These are phyloP conservation scores for Danio albolineatus DNA, from an alignment of 2,797 vertebrate species.

Conservation along the genomic window DNA sequence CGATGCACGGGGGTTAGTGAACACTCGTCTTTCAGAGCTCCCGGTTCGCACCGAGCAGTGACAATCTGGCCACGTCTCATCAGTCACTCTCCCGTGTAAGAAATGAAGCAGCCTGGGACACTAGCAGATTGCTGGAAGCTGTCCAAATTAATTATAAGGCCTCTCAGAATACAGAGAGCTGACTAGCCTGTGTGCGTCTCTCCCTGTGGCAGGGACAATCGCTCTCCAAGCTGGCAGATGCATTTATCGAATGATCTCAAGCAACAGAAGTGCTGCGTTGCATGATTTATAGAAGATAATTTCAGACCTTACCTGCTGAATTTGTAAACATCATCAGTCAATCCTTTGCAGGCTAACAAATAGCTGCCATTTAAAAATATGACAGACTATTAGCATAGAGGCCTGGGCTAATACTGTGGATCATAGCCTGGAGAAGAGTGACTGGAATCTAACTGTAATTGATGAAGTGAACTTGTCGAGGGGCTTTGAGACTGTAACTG, in stretches of 20 bases:
- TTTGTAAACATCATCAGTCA: slow-evolving; percentile 80
- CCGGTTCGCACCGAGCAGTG: slow-evolving; percentile 54
- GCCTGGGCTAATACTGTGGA: slow-evolving; percentile 70
- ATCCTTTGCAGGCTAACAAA: slow-evolving; percentile 69
- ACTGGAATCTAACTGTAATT: slow-evolving; percentile 18
- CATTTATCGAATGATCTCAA: slow-evolving; percentile 66
- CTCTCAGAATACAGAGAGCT: slow-evolving; percentile 65
- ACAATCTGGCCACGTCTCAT: slow-evolving; percentile 66
- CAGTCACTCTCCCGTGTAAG: slow-evolving; percentile 63
- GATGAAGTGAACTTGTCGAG: slow-evolving; percentile 54
- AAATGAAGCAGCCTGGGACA: slow-evolving; percentile 66
- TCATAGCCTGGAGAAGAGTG: slow-evolving; percentile 70
- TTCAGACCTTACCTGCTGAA: slow-evolving; percentile 74
- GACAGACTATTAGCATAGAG: slow-evolving; percentile 76
- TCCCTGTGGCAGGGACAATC: slow-evolving; percentile 63
- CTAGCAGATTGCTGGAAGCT: slow-evolving; percentile 70
- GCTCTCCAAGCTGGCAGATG: slow-evolving; percentile 51
- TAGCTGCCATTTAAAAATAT: slow-evolving; percentile 72
- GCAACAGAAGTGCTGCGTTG: slow-evolving; percentile 59
- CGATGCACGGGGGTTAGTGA: slow-evolving; percentile 58
- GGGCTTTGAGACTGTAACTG: slow-evolving; percentile 15
- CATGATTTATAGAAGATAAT: slow-evolving; percentile 76
- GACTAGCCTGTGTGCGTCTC: slow-evolving; percentile 55
- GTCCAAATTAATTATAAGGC: slow-evolving; percentile 79
- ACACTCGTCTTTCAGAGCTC: slow-evolving; percentile 56